Conservation (phyloP, 2,888 invertebrate genomes). For the Sinohyriopsis cumingii region DNA sequence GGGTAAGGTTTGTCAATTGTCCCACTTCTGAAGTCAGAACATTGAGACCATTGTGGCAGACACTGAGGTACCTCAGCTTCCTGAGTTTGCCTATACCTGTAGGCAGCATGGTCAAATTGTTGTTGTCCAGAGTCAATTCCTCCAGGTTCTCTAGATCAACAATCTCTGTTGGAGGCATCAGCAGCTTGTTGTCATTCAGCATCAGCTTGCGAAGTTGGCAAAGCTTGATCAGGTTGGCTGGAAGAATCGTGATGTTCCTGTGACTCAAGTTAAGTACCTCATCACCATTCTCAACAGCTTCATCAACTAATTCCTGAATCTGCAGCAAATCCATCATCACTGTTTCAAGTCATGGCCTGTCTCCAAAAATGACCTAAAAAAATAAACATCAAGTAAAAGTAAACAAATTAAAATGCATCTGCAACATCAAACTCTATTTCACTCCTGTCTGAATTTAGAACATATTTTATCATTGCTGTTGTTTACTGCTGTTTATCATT, state of each 20-base stretch:
- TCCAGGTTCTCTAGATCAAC: constrained; percentile 48
- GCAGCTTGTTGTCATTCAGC: constrained; percentile 65
- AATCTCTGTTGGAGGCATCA: constrained; percentile 68
- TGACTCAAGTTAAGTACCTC: constrained; percentile 70
- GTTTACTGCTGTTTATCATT: no score
- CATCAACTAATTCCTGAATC: constrained; percentile 49
- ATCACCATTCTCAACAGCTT: constrained; percentile 37
- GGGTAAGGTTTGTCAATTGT: constrained; percentile 49
- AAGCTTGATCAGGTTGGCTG: constrained; percentile 51
- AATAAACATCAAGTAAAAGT: no score
- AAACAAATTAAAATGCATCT: no score
- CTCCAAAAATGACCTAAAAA: no score
- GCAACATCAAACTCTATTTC: no score
- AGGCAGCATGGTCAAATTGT: constrained; percentile 68
- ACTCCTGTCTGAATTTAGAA: no score
- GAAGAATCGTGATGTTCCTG: constrained; percentile 62
- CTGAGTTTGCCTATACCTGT: constrained; percentile 52
- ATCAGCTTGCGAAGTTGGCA: constrained; percentile 47
- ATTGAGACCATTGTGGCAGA: constrained; percentile 58
- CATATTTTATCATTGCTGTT: no score
- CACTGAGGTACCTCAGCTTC: constrained; percentile 48
- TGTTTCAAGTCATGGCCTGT: not conserved
- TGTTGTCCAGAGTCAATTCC: constrained; percentile 67
- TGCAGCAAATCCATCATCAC: constrained; percentile 53
- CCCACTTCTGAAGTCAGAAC: constrained; percentile 62